Percentiles rank a stretch among this genome's conserved stretches.
phyloP scores from a whole-genome alignment of 1,140 invertebrate species.

The Caerostris extrusa region DNA sequence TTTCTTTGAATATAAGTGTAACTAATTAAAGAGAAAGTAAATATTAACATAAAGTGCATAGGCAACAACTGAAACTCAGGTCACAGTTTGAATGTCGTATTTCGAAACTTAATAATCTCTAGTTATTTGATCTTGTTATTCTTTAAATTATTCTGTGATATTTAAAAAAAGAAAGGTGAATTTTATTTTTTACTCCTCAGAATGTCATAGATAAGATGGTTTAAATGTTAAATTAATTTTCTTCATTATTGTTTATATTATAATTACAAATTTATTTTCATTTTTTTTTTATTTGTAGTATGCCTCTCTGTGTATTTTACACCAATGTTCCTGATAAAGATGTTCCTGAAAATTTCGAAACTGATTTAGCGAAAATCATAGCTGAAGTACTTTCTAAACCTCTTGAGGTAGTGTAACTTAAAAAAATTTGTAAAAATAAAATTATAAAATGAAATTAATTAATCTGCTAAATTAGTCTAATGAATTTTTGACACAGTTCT shows the following conservation, averaged over 20 bases:
- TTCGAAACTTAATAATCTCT: background rate
- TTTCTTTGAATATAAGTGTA: no score
- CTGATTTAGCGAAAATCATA: slow-evolving; percentile 42
- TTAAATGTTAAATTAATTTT: background rate
- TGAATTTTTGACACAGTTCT: no score
- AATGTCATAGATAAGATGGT: background rate
- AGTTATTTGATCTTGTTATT: background rate
- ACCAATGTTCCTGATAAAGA: slow-evolving; percentile 63
- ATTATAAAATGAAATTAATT: background rate
- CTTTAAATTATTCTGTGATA: background rate
- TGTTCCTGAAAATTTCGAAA: slow-evolving; percentile 63
- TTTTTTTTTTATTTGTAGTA: slow-evolving; percentile 17
- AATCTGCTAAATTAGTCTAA: no score
- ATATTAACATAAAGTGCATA: no score
- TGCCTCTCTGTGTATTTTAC: slow-evolving; percentile 69
- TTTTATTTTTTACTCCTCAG: background rate
- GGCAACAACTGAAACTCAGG: background rate
- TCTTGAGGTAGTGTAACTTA: slow-evolving; percentile 44
- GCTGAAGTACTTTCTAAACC: slow-evolving; percentile 66
- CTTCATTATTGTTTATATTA: background rate
- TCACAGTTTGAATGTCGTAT: slow-evolving; percentile 13
- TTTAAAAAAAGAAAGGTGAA: background rate
- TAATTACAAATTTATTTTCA: background rate
- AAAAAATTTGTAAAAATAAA: background rate
- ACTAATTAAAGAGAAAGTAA: no score